Evolutionary conservation across 2,888 invertebrate species (phyloP).

Genomic region (Hemaris fuciformis): DNA sequence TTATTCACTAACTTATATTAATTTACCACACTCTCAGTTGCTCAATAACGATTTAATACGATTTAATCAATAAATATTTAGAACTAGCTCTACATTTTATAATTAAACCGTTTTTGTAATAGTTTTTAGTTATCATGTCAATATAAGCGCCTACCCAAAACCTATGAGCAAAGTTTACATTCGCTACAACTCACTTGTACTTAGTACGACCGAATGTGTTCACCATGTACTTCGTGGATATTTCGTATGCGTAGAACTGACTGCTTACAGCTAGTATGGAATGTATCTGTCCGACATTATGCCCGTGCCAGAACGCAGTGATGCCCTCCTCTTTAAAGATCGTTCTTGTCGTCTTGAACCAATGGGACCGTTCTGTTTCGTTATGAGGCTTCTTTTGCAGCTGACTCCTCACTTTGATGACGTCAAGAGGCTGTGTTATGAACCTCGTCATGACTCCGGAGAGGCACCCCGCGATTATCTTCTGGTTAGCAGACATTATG

Average conservation of each 20-base stretch:
- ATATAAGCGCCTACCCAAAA: not conserved
- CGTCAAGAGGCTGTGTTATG: constrained; percentile 91
- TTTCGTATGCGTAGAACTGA: constrained; percentile 62
- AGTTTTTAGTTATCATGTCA: not conserved
- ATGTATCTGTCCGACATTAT: constrained; percentile 90
- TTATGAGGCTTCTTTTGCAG: constrained; percentile 83
- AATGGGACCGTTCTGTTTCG: constrained; percentile 48
- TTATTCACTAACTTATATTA: too few species aligned
- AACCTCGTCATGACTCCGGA: constrained; percentile 58
- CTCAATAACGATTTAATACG: too few species aligned
- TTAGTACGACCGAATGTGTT: constrained; percentile 23
- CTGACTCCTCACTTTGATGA: constrained; percentile 96
- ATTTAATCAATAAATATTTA: too few species aligned
- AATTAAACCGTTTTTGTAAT: too few species aligned
- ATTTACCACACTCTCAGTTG: too few species aligned
- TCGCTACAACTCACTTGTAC: constrained; percentile 39
- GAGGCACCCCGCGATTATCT: constrained; percentile 56
- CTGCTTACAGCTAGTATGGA: constrained; percentile 53
- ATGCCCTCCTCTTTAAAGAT: constrained; percentile 92
- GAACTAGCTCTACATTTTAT: too few species aligned
- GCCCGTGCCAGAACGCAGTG: constrained; percentile 96
- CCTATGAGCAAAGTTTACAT: not conserved
- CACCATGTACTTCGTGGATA: constrained; percentile 42
- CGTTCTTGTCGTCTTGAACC: constrained; percentile 84
- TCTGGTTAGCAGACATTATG: constrained; percentile 48